Evolutionary conservation across 2,113 vertebrate genomes (phyloP), one percentile per base, ranked within the genome.

Genomic region (Amphiprion ocellaris): DNA sequence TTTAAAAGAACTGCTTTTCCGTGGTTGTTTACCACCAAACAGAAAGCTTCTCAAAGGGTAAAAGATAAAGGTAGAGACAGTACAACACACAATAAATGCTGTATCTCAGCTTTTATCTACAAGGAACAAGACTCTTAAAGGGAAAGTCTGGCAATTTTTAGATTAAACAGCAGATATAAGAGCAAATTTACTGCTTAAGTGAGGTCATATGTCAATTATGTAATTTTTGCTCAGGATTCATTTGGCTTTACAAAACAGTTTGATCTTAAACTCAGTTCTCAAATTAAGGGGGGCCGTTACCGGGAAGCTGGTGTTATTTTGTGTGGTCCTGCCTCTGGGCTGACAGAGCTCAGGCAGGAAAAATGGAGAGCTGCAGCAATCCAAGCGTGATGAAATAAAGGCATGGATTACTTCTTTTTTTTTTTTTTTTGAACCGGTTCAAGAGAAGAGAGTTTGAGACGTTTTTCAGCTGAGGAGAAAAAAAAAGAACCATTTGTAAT

Each of bases 371-470:
- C 64, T 52, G 49, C 71, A 58, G 54, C 76, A 53, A 89, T 79
- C 69, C 50, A 37, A 60, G 74, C 53, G 15, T 82, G 80, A 81
- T 86, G 56, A 82, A 74, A 84, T 82, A 69, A 69, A 66, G 52
- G 28, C 21, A 50, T 23, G 55, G 64, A 74, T 87, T 76, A 58
- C 15, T 55, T 69, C 47, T 53, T 54, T 77, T 70, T 52, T 30
- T 30, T 4, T 6, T 30, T 30, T 30, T 30, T 26, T 30, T 30
- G 2, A 4, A 30, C 64, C 28, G 62, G 50, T 81, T 78, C 66
- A 58, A 50, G 49, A 41, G 14, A 77, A 21, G 11, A 46, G 5
- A 58, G 46, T 69, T 67, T 26, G 10, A 58, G 23, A 44, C 19
- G 24, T 79, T 69, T 50, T 41, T 47, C 47, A 72, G 33, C 14